Evolutionary conservation across 2,888 invertebrate species (phyloP), one percentile per base, ranked within the genome.

Genomic region (Tetanocera ferruginea): DNA sequence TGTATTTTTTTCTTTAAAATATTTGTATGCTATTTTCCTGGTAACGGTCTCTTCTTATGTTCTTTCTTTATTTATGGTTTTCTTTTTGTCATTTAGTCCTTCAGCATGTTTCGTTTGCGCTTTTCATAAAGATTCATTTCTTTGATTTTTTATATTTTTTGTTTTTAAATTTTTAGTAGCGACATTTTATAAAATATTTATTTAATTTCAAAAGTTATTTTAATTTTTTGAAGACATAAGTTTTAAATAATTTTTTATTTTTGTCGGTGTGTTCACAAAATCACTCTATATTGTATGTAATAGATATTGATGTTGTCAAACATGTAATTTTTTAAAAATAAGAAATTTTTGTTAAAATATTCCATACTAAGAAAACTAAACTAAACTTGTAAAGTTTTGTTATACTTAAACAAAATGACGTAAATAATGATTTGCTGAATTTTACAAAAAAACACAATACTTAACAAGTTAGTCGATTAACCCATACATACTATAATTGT

Each of bases 21-120:
- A 17, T 19, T 5, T 55, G 6, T 3, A 19, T 55, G n/a, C 6
- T 55, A 55, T 19, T 23, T 55, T 23, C 23, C 23, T 55, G n/a
- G 19, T 55, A 23, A 55, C 5, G n/a, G n/a, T 5, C 9, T 19
- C 23, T 55, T 55, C 55, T 19, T 55, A 19, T 55, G 23, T 19
- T 19, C 23, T 55, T 55, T 55, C n/a, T 55, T 19, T 55, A 5
- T 19, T 19, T 55, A 8, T 19, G 6, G 6, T 6, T 52, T n/a
- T 17, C 8, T 55, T 55, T 23, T n/a, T 23, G n/a, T 23, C 19
- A 8, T 55, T 23, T 19, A 4, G 17, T n/a, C 51, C 9, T 70
- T 51, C 37, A 55, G 71, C 52, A 71, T 72, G 72, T 37, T 57
- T 60, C 55, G 72, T 72, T 72, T 72, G 72, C 72, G 72, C 77